Conservation (phyloP, 1,140 invertebrate species). For the Aphelinus atriplicis region DNA sequence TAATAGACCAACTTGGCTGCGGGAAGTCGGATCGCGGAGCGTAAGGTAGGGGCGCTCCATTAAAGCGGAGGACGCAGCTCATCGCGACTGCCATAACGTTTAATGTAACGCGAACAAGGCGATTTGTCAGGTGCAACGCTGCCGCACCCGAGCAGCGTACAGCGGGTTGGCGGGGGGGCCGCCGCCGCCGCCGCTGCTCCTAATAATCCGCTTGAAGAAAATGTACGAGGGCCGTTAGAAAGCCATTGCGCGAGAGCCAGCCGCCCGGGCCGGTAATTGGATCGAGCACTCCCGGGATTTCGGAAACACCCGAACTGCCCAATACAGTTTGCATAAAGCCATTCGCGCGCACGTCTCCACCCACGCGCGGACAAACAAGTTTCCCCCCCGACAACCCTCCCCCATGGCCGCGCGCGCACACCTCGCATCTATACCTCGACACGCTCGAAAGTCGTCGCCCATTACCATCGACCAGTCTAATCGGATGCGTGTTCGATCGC, state of each 20-base stretch:
- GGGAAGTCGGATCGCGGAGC: too few relatives aligned
- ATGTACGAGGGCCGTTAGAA: background rate
- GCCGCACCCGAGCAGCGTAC: too few relatives aligned
- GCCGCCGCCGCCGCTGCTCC: background rate
- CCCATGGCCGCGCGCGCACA: background rate
- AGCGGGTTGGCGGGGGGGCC: too few relatives aligned
- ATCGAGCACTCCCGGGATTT: slow-evolving; percentile 46
- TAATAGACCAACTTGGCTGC: too few relatives aligned
- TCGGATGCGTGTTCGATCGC: slow-evolving; percentile 18
- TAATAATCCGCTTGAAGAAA: slow-evolving; percentile 24
- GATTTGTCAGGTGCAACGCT: slow-evolving; percentile 19
- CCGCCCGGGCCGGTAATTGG: slow-evolving; percentile 39
- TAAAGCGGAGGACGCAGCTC: slow-evolving; percentile 24
- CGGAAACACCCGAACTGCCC: slow-evolving; percentile 47
- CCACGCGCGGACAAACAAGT: slow-evolving; percentile 13
- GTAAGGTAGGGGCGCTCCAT: background rate
- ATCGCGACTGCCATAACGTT: slow-evolving; percentile 34
- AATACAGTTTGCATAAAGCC: slow-evolving; percentile 40
- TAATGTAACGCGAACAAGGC: slow-evolving; percentile 12
- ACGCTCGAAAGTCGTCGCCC: too few relatives aligned
- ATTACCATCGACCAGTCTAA: slow-evolving; percentile 11
- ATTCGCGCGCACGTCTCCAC: slow-evolving; percentile 13
- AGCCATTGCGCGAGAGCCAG: background rate
- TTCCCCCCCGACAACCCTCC: background rate
- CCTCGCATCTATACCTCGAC: too few relatives aligned